A percentile compares a stretch with the other conserved stretches of the same genome.
Evolutionary conservation across 2,888 invertebrate species (phyloP).

Genomic region (Diarsia brunnea): DNA sequence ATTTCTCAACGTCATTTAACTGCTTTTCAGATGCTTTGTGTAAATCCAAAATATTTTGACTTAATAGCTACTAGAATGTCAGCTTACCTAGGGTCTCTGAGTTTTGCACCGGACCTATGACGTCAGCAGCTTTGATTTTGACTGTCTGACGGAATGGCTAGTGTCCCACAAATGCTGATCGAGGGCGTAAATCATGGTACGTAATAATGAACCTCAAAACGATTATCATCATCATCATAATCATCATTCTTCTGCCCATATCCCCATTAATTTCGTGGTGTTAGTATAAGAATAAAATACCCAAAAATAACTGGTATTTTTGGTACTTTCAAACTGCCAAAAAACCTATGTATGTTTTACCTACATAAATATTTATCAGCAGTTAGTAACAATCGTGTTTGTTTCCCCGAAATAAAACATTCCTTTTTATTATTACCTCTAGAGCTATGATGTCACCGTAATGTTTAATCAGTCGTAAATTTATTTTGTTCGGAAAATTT

Average conservation of each 20-base stretch:
- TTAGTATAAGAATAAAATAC: too few relatives aligned
- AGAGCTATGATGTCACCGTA: background rate
- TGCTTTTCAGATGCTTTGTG: background rate
- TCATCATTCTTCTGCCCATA: too few relatives aligned
- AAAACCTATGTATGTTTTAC: background rate
- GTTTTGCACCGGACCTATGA: background rate
- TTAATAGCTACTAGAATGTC: background rate
- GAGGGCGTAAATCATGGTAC: too few relatives aligned
- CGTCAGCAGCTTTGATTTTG: background rate
- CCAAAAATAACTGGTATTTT: background rate
- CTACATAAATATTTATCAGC: background rate
- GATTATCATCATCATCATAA: too few relatives aligned
- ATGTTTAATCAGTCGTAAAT: background rate
- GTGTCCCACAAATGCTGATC: background rate
- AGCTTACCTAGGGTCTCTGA: background rate
- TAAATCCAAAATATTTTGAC: background rate
- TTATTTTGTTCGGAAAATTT: background rate
- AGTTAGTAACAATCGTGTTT: background rate
- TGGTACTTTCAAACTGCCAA: background rate
- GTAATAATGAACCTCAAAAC: too few relatives aligned
- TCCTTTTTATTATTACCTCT: conserved; percentile 4
- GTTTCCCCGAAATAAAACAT: background rate
- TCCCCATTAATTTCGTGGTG: too few relatives aligned
- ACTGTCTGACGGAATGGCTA: background rate
- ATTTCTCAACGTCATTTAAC: too few relatives aligned